Conservation (phyloP, 1,140 invertebrate species). For the Meloidogyne floridensis region DNA sequence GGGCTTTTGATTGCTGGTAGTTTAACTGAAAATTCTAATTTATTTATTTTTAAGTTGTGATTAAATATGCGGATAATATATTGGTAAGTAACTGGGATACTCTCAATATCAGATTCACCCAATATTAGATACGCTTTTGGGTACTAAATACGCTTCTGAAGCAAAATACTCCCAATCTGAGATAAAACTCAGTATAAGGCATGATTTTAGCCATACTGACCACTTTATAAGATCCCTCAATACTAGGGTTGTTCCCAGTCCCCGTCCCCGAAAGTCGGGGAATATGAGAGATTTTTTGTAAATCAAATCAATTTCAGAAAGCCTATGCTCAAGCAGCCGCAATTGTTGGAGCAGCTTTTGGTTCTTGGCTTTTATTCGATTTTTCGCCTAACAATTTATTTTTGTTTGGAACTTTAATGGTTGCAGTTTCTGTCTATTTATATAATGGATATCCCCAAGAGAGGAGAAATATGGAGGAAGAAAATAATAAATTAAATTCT, state of each 20-base stretch:
- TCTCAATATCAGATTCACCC: too few species aligned
- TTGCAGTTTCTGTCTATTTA: conserved; percentile 52
- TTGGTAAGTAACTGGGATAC: conserved; percentile 66
- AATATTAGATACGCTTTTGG: too few species aligned
- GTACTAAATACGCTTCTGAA: too few species aligned
- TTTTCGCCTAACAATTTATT: conserved; percentile 61
- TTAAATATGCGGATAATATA: conserved; percentile 95
- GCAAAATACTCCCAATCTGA: too few species aligned
- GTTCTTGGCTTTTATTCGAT: conserved; percentile 63
- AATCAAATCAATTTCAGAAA: conserved; percentile 65
- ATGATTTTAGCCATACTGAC: too few species aligned
- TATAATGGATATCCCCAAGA: conserved; percentile 44
- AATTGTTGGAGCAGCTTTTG: conserved; percentile 63
- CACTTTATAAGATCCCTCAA: too few species aligned
- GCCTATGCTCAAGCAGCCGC: conserved; percentile 61
- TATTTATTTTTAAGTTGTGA: conserved; percentile 76
- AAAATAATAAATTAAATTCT: neutral
- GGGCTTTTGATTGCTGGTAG: conserved; percentile 77
- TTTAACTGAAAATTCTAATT: neutral
- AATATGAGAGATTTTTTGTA: neutral
- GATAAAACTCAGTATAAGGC: too few species aligned
- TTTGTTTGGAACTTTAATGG: conserved; percentile 52
- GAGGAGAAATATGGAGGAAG: neutral
- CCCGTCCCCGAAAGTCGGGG: too few species aligned
- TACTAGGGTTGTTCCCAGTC: too few species aligned